Base-by-base conservation (phyloP, 2,797 vertebrate genomes). In the Ficedula albicollis region DNA sequence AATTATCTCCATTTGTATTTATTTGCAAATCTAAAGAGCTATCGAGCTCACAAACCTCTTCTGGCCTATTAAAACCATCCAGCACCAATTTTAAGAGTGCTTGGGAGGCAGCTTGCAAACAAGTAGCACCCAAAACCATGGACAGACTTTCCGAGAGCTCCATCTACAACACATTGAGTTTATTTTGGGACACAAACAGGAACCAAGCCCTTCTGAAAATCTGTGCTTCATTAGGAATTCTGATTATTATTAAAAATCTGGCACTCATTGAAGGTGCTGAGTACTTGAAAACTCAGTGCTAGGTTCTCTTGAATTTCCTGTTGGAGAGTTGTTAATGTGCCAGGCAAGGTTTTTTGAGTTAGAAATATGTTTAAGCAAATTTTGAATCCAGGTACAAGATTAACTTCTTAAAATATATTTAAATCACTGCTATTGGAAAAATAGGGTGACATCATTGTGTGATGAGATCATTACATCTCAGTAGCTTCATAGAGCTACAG, bases 1-100 rank as follows among this genome's bases (percentile, higher is more conserved):
- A 94, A 85, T 94, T 93, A 43, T 87, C 44, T 89, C 48, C 55
- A 87, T 91, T 94, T 84, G 30, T 96, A 92, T 96, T 95, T 96
- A 92, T 93, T 94, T 90, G 78, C 58, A 89, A 83, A 93, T 84
- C 83, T 80, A 82, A 90, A 96, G 72, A 89, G 63, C 64, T 90
- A 82, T 79, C 0, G 0, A 93, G 81, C 67, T 90, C 83, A 70
- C 49, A 94, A 74, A 64, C 80, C 41, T 73, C 80, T 90, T 82
- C 67, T 84, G 70, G 66, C 51, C 85, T 69, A 76, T 87, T 95
- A 90, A 95, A 95, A 73, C 69, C 66, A 93, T 30, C 54, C 87
- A 92, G 63, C 52, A 83, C 32, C 80, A 82, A 73, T 82, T 91
- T 88, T 94, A 90, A 90, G 85, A 88, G 85, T 49, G 36, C 48